Percentiles rank a stretch among this genome's conserved stretches.
These are phyloP conservation scores for Urocyon cinereoargenteus DNA, from an alignment of 2,797 vertebrate genomes.

Conservation along the genomic window DNA sequence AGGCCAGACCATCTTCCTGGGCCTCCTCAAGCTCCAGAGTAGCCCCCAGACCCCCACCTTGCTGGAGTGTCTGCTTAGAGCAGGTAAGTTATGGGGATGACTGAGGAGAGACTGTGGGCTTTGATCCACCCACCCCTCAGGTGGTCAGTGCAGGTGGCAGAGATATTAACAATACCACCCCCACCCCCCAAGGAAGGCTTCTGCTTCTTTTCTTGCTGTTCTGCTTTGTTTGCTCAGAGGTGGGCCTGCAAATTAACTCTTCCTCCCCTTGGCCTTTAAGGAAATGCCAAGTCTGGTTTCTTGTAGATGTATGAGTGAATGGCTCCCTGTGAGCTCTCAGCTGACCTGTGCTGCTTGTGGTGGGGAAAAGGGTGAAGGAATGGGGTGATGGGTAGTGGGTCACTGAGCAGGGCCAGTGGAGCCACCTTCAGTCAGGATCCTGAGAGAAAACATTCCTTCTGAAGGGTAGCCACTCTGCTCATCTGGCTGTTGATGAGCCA, in stretches of 20 bases:
- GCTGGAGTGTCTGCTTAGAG: neutral
- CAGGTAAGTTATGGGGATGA: neutral
- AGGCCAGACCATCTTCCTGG: neutral
- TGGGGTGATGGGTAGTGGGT: neutral
- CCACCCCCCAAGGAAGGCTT: slow-evolving; percentile 7
- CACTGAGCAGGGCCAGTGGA: neutral
- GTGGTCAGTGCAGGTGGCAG: neutral
- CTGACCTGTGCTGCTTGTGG: neutral
- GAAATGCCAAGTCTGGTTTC: neutral
- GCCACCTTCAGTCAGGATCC: neutral
- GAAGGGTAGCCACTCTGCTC: neutral
- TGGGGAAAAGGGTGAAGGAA: neutral
- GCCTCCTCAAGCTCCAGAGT: neutral
- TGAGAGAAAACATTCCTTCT: slow-evolving; percentile 47
- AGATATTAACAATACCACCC: neutral
- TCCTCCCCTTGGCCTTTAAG: slow-evolving; percentile 22
- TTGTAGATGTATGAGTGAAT: neutral
- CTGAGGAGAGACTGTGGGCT: neutral
- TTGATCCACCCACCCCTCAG: neutral
- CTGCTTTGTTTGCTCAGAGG: neutral
- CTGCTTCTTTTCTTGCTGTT: neutral
- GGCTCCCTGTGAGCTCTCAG: neutral
- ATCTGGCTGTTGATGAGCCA: neutral
- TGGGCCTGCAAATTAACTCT: neutral
- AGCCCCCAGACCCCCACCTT: neutral